Evolutionary conservation across 2,888 invertebrate species (phyloP).

Genomic region (Phengaris arion): DNA sequence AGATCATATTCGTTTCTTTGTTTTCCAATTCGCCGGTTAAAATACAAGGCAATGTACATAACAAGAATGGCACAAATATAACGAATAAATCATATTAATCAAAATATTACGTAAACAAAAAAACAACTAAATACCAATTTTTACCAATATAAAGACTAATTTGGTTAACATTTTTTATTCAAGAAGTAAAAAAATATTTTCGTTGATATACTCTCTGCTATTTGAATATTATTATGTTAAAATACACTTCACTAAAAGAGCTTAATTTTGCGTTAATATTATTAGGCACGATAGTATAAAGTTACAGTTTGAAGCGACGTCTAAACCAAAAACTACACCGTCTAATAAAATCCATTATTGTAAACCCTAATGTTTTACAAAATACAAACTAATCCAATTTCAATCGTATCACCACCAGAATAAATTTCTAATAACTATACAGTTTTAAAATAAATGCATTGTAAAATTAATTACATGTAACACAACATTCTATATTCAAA

Average conservation of each 20-base stretch:
- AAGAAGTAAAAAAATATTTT: constrained; percentile 18
- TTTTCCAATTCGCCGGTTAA: not conserved
- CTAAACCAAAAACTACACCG: not conserved
- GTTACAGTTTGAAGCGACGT: constrained; percentile 20
- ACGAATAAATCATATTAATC: not conserved
- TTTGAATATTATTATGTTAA: not conserved
- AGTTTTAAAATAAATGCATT: constrained; percentile 10
- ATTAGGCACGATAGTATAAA: constrained; percentile 26
- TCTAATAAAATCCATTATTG: constrained; percentile 25
- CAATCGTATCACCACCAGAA: constrained; percentile 18
- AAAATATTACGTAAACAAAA: not conserved
- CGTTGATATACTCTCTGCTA: not conserved
- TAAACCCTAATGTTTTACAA: constrained; percentile 23
- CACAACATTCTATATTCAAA: not conserved
- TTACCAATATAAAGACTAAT: not conserved
- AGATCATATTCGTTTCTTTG: not conserved
- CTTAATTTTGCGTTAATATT: not conserved
- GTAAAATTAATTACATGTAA: not conserved
- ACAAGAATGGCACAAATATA: not conserved
- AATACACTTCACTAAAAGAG: not conserved
- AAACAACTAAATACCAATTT: too few species aligned
- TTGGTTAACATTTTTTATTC: not conserved
- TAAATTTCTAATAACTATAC: constrained; percentile 7
- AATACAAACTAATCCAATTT: constrained; percentile 26
- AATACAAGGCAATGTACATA: not conserved